These are phyloP conservation scores for Megaceryle alcyon DNA, from an alignment of 2,797 vertebrate species.

Conservation along the genomic window DNA sequence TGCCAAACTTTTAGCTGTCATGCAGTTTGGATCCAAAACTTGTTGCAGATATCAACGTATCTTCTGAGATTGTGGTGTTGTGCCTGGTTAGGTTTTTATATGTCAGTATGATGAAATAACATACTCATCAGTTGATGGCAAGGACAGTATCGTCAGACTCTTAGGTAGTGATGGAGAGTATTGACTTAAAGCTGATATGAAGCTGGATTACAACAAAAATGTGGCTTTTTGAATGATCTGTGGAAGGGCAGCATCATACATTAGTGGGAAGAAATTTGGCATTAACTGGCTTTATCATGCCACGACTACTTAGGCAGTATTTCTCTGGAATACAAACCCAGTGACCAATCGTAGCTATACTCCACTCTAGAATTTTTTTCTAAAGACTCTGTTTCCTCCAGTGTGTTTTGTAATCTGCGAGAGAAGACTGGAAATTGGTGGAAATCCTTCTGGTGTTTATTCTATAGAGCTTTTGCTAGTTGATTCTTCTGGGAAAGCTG, in stretches of 20 bases:
- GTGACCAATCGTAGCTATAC: neutral
- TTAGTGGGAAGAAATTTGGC: neutral
- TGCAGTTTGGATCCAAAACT: neutral
- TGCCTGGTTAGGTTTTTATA: neutral
- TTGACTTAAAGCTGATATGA: neutral
- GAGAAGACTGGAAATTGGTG: neutral
- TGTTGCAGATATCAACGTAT: neutral
- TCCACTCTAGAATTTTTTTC: neutral
- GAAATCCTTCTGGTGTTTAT: neutral
- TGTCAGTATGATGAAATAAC: neutral
- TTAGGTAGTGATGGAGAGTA: neutral
- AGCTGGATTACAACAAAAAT: neutral
- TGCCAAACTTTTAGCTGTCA: neutral
- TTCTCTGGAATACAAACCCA: neutral
- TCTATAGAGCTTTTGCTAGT: neutral
- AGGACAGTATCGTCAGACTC: neutral
- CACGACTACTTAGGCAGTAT: fast-evolving
- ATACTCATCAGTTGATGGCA: neutral
- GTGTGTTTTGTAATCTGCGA: neutral
- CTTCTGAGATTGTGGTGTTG: neutral
- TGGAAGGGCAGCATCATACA: neutral
- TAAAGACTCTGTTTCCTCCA: neutral
- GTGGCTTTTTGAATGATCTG: neutral
- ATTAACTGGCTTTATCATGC: neutral
- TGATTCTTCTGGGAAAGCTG: neutral